Evolutionary conservation across 2,113 vertebrate genomes (phyloP), one percentile per base, ranked within the genome.

Genomic region (Gorsachius goisagi): DNA sequence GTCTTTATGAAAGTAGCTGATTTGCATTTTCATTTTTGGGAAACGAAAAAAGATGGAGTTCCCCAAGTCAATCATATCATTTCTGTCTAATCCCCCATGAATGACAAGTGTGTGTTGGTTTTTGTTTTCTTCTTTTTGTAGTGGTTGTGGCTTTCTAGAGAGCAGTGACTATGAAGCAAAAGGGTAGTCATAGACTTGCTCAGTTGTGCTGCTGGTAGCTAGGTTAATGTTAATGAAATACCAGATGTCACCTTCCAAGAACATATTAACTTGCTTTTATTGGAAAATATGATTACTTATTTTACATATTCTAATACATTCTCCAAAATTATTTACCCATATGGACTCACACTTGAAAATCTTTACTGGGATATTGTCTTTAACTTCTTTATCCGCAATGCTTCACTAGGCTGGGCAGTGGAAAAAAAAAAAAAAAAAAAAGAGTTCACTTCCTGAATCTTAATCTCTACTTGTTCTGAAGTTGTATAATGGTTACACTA

Each of bases 31-130:
- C 19, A 49, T 37, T 81, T 68, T 68, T 30, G 5, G 41, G 33
- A 50, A 24, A 1, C 55, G 23, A 23, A 56, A 53, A 21, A 39
- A 41, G 5, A 5, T 4, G 2, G 39, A n/a, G 47, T 66, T 88
- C 5, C 7, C 15, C 22, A 64, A 60, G 24, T 76, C 32, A 52
- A 7, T 78, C 1, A 1, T 26, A 17, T 11, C 18, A 20, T 79
- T 75, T 75, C 22, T 3, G 7, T 88, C 15, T 28, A 0, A 0
- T 74, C 81, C 9, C 27, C 9, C 33, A 21, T 35, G 39, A 69
- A 37, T 64, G 49, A 37, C 23, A 53, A 49, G 18, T 17, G 14
- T 18, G 4, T 79, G 18, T 5, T 88, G 28, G 0, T 2, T 26
- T 76, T 50, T 35, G 3, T 35, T 47, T 37, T 63, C 14, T 49